Percentiles rank a stretch among this genome's conserved stretches.
Evolutionary conservation across 2,888 invertebrate species (phyloP).

Genomic region (Heliconius sara): DNA sequence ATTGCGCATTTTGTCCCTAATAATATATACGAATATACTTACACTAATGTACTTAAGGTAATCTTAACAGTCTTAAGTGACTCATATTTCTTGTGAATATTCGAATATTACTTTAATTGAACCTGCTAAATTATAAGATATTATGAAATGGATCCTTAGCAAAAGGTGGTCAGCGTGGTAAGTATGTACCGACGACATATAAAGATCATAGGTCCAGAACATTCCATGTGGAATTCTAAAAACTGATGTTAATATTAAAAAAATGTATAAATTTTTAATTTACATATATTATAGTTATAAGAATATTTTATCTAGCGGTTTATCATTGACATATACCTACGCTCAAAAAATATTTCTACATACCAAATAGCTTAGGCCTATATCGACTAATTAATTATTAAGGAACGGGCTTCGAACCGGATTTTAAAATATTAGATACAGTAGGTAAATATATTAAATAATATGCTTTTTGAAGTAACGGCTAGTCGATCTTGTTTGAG

Average conservation of each 20-base stretch:
- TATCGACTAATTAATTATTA: background rate
- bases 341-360: background rate
- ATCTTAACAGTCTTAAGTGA: too few species aligned
- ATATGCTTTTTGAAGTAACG: too few species aligned
- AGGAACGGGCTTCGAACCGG: background rate
- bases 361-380: background rate
- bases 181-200: background rate
- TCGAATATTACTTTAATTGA: too few species aligned
- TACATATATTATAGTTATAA: background rate
- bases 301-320: background rate
- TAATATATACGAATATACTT: too few species aligned
- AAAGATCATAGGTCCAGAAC: too few species aligned
- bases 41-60: too few species aligned
- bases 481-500: too few species aligned
- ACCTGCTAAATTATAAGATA: too few species aligned
- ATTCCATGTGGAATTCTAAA: too few species aligned
- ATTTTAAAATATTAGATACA: background rate
- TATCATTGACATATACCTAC: background rate
- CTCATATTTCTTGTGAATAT: background rate
- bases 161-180: background rate
- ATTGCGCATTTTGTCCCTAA: too few species aligned
- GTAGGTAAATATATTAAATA: background rate
- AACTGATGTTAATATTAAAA: too few species aligned
- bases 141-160: background rate
- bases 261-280: too few species aligned